phyloP scores from a whole-genome alignment of 37 sponge, comb jelly and placozoan genomes.

The Aphrocallistes beatrix region DNA sequence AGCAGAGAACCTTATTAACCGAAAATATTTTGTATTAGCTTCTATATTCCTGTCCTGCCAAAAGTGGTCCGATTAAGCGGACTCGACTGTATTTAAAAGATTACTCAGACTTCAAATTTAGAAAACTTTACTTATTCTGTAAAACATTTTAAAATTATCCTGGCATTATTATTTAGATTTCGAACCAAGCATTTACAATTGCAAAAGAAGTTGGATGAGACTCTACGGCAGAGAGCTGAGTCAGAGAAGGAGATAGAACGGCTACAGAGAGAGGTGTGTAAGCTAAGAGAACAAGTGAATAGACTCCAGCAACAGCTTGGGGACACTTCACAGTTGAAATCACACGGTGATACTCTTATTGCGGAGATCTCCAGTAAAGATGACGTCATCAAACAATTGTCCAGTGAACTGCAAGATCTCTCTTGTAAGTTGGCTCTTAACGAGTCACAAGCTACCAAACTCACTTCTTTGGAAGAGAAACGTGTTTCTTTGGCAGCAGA shows the following conservation, averaged over 20 bases:
- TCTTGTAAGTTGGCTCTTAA: background rate
- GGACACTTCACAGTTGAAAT: background rate
- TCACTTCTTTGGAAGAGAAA: background rate
- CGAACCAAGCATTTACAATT: background rate
- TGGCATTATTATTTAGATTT: background rate
- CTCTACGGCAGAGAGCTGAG: background rate
- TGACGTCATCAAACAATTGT: background rate
- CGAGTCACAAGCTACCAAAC: background rate
- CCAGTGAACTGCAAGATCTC: background rate
- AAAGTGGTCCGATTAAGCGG: too few species aligned
- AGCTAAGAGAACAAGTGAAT: background rate
- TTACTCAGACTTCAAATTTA: too few species aligned
- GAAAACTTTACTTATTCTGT: too few species aligned
- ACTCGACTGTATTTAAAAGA: too few species aligned
- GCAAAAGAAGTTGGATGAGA: background rate
- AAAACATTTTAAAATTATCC: too few species aligned
- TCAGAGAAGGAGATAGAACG: background rate
- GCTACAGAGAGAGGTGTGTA: background rate
- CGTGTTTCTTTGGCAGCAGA: background rate
- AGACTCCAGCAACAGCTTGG: background rate
- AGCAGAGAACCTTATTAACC: too few species aligned
- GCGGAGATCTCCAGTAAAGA: background rate
- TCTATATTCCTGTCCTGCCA: too few species aligned
- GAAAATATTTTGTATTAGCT: too few species aligned
- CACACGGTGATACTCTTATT: background rate